Evolutionary conservation across 2,797 vertebrate genomes (phyloP).

Genomic region (Pangasius krempfi): DNA sequence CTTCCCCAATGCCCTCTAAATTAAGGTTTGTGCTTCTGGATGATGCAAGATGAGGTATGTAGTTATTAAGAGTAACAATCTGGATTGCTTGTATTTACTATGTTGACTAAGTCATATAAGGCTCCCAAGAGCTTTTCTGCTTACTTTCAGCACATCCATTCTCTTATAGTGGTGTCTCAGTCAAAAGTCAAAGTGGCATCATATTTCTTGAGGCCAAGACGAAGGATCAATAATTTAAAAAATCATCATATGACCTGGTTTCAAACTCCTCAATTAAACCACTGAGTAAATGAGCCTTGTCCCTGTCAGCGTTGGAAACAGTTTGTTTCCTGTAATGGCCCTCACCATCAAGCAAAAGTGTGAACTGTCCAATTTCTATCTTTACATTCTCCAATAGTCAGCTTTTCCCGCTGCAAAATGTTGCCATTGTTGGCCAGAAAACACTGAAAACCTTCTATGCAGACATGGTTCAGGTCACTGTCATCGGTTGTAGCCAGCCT

Average conservation of each 20-base stretch:
- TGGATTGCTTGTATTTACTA: no score
- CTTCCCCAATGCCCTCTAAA: no score
- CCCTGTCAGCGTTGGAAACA: constrained; percentile 16
- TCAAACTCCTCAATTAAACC: constrained; percentile 30
- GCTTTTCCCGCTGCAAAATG: constrained; percentile 12
- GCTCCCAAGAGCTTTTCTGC: no score
- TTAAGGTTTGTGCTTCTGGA: no score
- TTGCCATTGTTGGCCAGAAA: constrained; percentile 25
- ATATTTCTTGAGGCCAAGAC: not conserved
- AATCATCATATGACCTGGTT: constrained; percentile 34
- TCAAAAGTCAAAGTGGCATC: not conserved
- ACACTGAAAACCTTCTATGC: not conserved
- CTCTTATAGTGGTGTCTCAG: not conserved
- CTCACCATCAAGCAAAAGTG: constrained; percentile 18
- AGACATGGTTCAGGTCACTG: not conserved
- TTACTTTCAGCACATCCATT: not conserved
- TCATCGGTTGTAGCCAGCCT: no score
- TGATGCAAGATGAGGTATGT: no score
- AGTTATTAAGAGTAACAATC: no score
- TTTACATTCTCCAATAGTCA: not conserved
- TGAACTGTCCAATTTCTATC: constrained; percentile 25
- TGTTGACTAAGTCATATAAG: no score
- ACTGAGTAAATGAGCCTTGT: constrained; percentile 5
- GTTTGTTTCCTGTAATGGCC: constrained; percentile 25
- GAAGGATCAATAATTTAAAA: constrained; percentile 42